A percentile compares a stretch with the other conserved stretches of the same genome.
Evolutionary conservation across 2,888 invertebrate species (phyloP).

Genomic region (Clepsis dumicolana): DNA sequence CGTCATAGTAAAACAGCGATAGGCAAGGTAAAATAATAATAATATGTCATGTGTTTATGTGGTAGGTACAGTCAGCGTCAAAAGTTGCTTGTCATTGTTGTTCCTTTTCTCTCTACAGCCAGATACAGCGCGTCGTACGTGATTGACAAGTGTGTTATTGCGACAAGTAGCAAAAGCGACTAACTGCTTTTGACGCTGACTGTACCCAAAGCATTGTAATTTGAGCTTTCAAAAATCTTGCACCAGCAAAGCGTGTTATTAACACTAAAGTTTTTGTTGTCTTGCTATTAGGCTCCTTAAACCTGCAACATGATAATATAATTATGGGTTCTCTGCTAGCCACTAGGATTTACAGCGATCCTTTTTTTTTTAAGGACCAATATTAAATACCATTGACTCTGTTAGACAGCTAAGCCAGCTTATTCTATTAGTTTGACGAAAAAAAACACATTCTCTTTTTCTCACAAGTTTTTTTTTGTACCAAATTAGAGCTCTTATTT

Average conservation of each 20-base stretch:
- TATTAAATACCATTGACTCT: not conserved
- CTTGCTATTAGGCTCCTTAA: conserved; percentile 18
- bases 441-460: not conserved
- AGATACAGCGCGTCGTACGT: too few species aligned
- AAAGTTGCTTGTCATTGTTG: too few species aligned
- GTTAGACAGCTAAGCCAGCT: not conserved
- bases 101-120: too few species aligned
- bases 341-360: not conserved
- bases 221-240: not conserved
- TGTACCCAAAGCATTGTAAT: not conserved
- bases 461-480: not conserved
- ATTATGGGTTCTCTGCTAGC: conserved; percentile 19
- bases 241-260: not conserved
- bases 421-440: not conserved
- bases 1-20: too few species aligned
- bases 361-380: not conserved
- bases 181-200: too few species aligned
- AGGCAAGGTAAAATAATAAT: too few species aligned
- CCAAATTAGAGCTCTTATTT: not conserved
- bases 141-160: too few species aligned
- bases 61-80: too few species aligned
- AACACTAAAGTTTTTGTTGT: conserved; percentile 14
- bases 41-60: too few species aligned
- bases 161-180: too few species aligned
- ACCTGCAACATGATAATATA: conserved; percentile 32